Base-by-base conservation (phyloP, 2,888 invertebrate genomes). In the Buathra laborator region DNA sequence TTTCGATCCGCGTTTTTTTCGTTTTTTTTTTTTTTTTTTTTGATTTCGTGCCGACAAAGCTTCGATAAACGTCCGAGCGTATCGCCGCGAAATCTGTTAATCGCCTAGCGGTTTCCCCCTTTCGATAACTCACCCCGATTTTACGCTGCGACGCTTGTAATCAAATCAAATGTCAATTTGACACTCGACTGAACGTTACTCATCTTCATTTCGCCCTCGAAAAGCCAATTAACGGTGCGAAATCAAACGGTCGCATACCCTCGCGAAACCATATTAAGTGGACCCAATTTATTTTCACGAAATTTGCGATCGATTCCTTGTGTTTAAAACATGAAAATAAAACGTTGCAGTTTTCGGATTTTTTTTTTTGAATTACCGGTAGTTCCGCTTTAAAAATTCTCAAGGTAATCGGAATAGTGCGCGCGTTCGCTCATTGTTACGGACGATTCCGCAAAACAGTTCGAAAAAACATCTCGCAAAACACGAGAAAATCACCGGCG, bases 61-160 rank as follows among this genome's bases (percentile, higher is more conserved):
- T 62, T 29, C 12, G 29, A 7, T 32, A 24, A 14, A 62, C 7
- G 59, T 29, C n/a, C 59, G n/a, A 62, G 48, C 56, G 68, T 44
- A 77, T 53, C 53, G 53, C 29, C 19, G 44, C 56, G 51, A 66
- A 67, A 76, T 66, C 48, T 43, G 37, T 56, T 66, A 29, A 32
- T 37, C 68, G n/a, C 24, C 67, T 4, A 12, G 59, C 59, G 14
- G n/a, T 29, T 29, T 59, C n/a, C 59, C 59, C 59, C 59, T 62
- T 62, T 29, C 59, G 59, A 62, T n/a, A 62, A n/a, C 32, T n/a
- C 19, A 56, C 56, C 56, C 19, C 10, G 32, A 5, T 32, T 29
- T n/a, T 59, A 24, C 59, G 59, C 29, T 24, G 59, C 10, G 59
- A 59, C 29, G 59, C 59, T n/a, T 5, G 7, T 62, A 62, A 62